Base-by-base conservation (phyloP, 2,113 vertebrate species). In the Syngnathus scovelli region DNA sequence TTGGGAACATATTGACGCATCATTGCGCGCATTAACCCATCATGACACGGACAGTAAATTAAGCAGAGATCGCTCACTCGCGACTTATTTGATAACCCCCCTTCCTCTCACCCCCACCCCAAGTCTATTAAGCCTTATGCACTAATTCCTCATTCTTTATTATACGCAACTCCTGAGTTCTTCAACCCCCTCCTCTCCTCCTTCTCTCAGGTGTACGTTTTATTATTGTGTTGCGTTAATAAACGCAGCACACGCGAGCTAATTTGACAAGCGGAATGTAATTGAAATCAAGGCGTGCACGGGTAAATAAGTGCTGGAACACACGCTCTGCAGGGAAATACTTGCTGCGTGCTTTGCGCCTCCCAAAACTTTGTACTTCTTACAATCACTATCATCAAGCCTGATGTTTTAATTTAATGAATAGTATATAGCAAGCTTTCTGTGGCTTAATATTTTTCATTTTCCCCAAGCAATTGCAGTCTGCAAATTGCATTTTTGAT, bases 1-100 rank as follows among this genome's bases (percentile, higher is more conserved):
- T 65, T 70, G 55, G 64, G 61, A 59, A 71, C 68, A 76, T 58
- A 15, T 64, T 8, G 61, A 64, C 52, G 69, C 72, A 52, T 72
- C 52, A 68, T 51, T 68, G 61, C 68, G 61, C 64, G 27, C 51
- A 63, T 72, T 70, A 71, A 33, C 37, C 41, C 44, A 66, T 61
- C 68, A 86, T 93, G 94, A 93, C 92, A 92, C 88, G 88, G 91
- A 90, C 88, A 94, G 93, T 94, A 92, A 94, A 97, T 95, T 92
- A 96, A 94, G 83, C 90, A 91, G 90, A 93, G 93, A 93, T 94
- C 94, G 93, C 92, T 95, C 93, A 93, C 92, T 93, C 91, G 91
- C 90, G 64, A 90, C 86, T 86, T 88, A 87, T 89, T 87, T 87
- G 84, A 90, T 86, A 83, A 84, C 68, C 88, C 91, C 82, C 60